Percentiles rank a stretch among this genome's conserved stretches.
Conservation (phyloP, 1,140 invertebrate genomes). For the Cardiocondyla obscurior region DNA sequence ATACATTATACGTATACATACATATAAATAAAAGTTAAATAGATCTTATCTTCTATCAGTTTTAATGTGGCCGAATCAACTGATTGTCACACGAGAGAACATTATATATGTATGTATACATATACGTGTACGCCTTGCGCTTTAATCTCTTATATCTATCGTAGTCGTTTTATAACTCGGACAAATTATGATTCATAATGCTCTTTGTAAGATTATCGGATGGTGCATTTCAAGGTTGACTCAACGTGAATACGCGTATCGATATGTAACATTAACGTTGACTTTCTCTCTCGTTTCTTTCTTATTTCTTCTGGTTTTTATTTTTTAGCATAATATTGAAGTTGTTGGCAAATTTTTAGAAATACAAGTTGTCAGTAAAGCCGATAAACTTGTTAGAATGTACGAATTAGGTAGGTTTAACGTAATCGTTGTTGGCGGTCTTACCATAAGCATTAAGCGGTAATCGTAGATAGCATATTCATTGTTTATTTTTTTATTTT, state of each 20-base stretch:
- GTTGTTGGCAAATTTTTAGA: background rate
- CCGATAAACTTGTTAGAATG: too few relatives aligned
- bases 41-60: background rate
- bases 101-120: background rate
- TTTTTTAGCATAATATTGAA: background rate
- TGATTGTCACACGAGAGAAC: too few relatives aligned
- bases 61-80: background rate
- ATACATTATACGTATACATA: background rate
- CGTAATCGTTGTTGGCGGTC: too few relatives aligned
- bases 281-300: background rate
- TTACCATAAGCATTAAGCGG: background rate
- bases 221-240: conserved; percentile 73
- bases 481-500: background rate
- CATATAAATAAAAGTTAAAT: background rate
- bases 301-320: background rate
- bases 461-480: background rate
- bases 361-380: too few relatives aligned
- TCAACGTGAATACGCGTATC: conserved; percentile 54
- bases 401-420: background rate
- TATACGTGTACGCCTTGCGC: background rate
- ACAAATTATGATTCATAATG: conserved; percentile 71
- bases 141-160: conserved; percentile 5
- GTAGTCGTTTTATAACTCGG: conserved; percentile 17
- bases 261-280: conserved; percentile 12
- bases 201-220: conserved; percentile 64